Base-by-base conservation (phyloP, 2,888 invertebrate genomes). In the Oconnorella tubifera region DNA sequence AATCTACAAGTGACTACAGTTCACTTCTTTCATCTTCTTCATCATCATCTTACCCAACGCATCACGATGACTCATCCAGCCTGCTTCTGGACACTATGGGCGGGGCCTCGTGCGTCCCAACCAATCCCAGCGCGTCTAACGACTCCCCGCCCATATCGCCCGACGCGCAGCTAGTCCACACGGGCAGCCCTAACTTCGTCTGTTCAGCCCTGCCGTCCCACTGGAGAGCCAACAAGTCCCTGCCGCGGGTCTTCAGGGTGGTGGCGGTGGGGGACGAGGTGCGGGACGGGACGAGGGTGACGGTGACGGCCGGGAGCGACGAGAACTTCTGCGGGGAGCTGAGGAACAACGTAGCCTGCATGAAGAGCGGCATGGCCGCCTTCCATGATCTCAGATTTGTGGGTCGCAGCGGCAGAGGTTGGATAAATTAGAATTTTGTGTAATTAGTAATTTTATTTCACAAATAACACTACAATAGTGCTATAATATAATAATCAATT, bases 361-460 rank as follows among this genome's bases (percentile, higher is more conserved):
- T 97, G 90, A 95, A 95, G 84, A 92, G 93, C 81, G 90, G 92
- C 81, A 90, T 96, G 72, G 98, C 97, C 75, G 94, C 95, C 85
- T 98, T 98, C 83, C 95, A 94, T 81, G 98, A 98, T 84, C 86
- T 98, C 71, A 87, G 98, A 82, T 98, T 99, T 85, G 95, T 99
- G 75, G 98, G 98, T 49, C 87, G 96, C 75, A 96, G 95, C 81
- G 98, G 98, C 64, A 86, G 98, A 87, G 98, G 98, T 96, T 80
- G 89, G 80, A 4, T n/a, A n/a, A 23, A 55, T 29, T 56, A n/a
- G n/a, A n/a, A n/a, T n/a, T n/a, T n/a, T n/a, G n/a, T n/a, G n/a
- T n/a, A n/a, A n/a, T n/a, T n/a, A n/a, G n/a, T n/a, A n/a, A n/a
- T n/a, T n/a, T n/a, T n/a, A n/a, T n/a, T n/a, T n/a, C n/a, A n/a